Conservation (phyloP, 2,797 vertebrate genomes). For the Danio aesculapii region DNA sequence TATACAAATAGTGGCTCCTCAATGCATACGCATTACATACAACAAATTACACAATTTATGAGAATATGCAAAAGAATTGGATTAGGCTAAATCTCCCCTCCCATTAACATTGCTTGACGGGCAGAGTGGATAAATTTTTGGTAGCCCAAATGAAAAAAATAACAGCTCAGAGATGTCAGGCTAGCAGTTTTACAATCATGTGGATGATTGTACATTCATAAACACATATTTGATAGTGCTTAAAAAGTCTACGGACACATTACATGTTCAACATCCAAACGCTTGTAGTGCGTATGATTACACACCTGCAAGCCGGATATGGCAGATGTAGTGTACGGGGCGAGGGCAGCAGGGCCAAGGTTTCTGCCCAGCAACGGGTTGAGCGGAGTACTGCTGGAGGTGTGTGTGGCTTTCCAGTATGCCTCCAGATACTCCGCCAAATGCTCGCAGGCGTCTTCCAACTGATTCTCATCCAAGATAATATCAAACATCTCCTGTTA, state of each 20-base stretch:
- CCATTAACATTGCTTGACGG: no score
- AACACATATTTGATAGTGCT: neutral
- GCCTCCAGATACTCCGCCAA: constrained; percentile 96
- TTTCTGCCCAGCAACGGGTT: constrained; percentile 94
- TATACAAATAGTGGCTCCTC: no score
- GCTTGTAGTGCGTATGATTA: neutral
- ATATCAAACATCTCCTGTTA: constrained; percentile 98
- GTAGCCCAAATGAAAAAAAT: no score
- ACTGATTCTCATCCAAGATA: constrained; percentile 96
- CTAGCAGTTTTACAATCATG: no score
- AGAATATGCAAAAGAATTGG: no score
- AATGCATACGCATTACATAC: no score
- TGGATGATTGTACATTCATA: neutral
- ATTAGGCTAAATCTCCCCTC: no score
- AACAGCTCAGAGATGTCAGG: no score
- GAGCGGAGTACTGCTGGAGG: constrained; percentile 88
- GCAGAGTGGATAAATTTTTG: no score
- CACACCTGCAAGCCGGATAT: constrained; percentile 94
- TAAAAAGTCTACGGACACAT: neutral
- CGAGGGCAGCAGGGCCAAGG: constrained; percentile 87
- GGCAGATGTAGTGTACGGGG: constrained; percentile 88
- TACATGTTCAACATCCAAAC: neutral
- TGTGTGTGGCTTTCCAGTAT: constrained; percentile 96
- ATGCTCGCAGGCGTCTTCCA: constrained; percentile 96
- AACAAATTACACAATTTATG: no score